These are phyloP conservation scores for Solenodon paradoxus DNA, from an alignment of 2,113 vertebrate genomes.

Conservation along the genomic window DNA sequence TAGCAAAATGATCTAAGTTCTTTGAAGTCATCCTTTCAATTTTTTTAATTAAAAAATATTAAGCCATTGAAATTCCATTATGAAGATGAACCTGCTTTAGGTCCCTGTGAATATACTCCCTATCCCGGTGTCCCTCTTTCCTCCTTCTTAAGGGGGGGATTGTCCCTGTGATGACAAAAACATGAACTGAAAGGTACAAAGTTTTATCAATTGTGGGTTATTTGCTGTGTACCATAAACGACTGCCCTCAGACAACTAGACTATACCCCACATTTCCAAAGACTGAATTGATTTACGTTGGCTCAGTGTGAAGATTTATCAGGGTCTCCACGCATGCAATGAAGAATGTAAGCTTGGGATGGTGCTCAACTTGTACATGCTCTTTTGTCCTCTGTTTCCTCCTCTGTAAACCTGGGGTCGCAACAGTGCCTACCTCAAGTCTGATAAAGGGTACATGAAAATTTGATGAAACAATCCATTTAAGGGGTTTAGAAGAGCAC, in stretches of 20 bases:
- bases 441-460: not conserved
- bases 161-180: not conserved
- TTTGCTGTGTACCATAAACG: not conserved
- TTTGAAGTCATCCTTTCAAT: conserved; percentile 20
- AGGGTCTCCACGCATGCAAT: not conserved
- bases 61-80: not conserved
- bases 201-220: too few species aligned
- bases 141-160: not conserved
- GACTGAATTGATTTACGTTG: not conserved
- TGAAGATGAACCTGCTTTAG: not conserved
- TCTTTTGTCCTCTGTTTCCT: not conserved
- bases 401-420: not conserved
- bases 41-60: conserved; percentile 4
- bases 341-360: not conserved
- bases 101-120: accelerated
- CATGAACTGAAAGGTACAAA: not conserved
- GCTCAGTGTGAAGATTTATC: not conserved
- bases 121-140: too few species aligned
- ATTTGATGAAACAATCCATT: not conserved
- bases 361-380: not conserved
- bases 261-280: not conserved
- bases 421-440: not conserved
- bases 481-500: not conserved
- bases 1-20: not conserved
- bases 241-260: not conserved